phyloP scores from a whole-genome alignment of 2,888 invertebrate genomes.

The Sympetrum striolatum region DNA sequence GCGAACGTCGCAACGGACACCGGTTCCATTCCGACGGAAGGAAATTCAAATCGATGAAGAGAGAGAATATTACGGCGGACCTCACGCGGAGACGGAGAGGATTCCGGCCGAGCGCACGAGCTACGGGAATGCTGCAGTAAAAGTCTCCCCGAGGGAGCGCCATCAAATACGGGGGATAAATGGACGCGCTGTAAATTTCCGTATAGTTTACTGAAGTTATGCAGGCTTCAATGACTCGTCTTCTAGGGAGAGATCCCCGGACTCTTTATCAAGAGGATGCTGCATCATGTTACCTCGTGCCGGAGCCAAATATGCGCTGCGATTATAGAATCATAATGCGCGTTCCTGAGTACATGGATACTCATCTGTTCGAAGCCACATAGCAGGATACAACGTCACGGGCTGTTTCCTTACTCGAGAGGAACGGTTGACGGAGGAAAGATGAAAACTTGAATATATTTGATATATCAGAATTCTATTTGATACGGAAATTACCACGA shows the following conservation, averaged over 20 bases:
- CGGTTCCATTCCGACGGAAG: not conserved
- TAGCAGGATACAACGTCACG: no score
- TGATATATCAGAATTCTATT: no score
- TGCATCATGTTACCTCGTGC: not conserved
- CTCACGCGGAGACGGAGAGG: not conserved
- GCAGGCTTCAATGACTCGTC: not conserved
- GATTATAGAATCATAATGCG: no score
- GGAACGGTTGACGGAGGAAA: no score
- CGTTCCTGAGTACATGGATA: no score
- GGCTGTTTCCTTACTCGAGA: no score
- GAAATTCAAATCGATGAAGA: not conserved
- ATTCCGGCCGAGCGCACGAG: not conserved
- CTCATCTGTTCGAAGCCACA: no score
- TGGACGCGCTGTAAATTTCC: not conserved
- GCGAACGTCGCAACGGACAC: not conserved
- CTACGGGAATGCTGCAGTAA: not conserved
- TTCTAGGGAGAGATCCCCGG: not conserved
- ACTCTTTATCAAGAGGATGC: not conserved
- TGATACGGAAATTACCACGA: no score
- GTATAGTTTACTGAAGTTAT: not conserved
- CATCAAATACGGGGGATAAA: not conserved
- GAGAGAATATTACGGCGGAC: not conserved
- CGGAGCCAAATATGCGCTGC: not conserved
- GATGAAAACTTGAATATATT: no score
- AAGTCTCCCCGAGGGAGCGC: not conserved